Evolutionary conservation across 2,797 vertebrate genomes (phyloP), one percentile per base, ranked within the genome.

Genomic region (Diplodus sargus): DNA sequence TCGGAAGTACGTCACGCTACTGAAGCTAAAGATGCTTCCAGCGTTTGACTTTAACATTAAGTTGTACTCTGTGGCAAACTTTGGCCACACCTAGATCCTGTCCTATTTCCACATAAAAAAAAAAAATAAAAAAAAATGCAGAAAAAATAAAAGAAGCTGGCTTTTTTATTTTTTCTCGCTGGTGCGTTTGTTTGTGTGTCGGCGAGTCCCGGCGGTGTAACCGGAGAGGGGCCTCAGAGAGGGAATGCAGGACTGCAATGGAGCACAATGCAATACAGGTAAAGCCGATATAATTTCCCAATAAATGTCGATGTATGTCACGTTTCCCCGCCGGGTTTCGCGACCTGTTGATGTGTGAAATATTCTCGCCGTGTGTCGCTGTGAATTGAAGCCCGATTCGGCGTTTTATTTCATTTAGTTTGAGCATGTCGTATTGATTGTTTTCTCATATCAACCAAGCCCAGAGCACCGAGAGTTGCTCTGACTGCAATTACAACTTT

Each of bases 251-350:
- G 93, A 92, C 92, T 88, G 95, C 94, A 93, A 96, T 96, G 95
- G 95, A 96, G 94, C 95, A 94, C 93, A 96, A 95, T 94, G 92
- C 93, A 85, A 94, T 95, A 89, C 95, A 96, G 95, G 95, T 96
- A 95, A 95, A 89, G 79, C 83, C 82, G 85, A 90, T 84, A 85
- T 90, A 83, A 88, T 87, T 91, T 79, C 62, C 42, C 67, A 60
- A 86, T 89, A 79, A 90, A 91, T 77, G 71, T 59, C 63, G 66
- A 18, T 76, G 72, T 47, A 6, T 67, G 45, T 17, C 45, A 30
- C 62, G 23, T 2, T 0, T 7, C 18, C 5, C 20, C 49, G 58
- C 20, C n/a, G 15, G 15, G 5, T 15, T 64, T 53, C 49, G 34
- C 23, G 42, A 73, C 76, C 67, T 68, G 76, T 84, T 86, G 84